Evolutionary conservation across 2,888 invertebrate genomes (phyloP).

Genomic region (Andrena haemorrhoa): DNA sequence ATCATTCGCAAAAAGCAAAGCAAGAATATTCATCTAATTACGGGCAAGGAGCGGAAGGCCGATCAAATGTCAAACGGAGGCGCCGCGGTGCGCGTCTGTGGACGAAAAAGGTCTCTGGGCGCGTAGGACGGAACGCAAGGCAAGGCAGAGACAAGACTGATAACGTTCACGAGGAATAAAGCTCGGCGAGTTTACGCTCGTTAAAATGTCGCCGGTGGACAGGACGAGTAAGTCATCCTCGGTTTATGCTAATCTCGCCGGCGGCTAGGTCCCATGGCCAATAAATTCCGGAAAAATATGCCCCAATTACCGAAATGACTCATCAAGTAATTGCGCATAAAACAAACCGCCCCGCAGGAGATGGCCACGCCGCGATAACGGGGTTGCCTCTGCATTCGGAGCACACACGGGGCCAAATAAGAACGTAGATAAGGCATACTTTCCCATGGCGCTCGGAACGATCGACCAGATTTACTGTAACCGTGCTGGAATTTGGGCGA

Average conservation of each 20-base stretch:
- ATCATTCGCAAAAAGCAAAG: not conserved
- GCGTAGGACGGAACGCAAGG: slow-evolving; percentile 63
- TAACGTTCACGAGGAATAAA: slow-evolving; percentile 77
- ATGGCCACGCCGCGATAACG: slow-evolving; percentile 75
- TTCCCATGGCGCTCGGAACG: slow-evolving; percentile 75
- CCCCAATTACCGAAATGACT: slow-evolving; percentile 84
- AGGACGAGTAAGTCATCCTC: slow-evolving; percentile 77
- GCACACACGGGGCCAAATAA: slow-evolving; percentile 77
- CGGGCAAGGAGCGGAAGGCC: slow-evolving; percentile 43
- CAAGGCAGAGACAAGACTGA: slow-evolving; percentile 69
- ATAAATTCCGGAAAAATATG: slow-evolving; percentile 82
- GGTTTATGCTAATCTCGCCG: slow-evolving; percentile 78
- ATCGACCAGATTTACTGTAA: slow-evolving; percentile 74
- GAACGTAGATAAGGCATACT: slow-evolving; percentile 79
- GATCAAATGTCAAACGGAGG: slow-evolving; percentile 70
- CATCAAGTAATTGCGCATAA: slow-evolving; percentile 83
- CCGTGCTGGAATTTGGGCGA: slow-evolving; percentile 63
- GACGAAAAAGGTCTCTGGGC: slow-evolving; percentile 56
- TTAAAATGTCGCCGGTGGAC: slow-evolving; percentile 77
- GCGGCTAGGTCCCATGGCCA: slow-evolving; percentile 67
- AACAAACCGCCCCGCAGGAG: slow-evolving; percentile 74
- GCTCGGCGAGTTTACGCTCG: slow-evolving; percentile 77
- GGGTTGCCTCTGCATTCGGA: slow-evolving; percentile 76
- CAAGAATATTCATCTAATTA: slow-evolving; percentile 28
- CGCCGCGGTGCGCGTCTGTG: slow-evolving; percentile 49